Base-by-base conservation (phyloP, 2,888 invertebrate species). In the Embidobia sp. region DNA sequence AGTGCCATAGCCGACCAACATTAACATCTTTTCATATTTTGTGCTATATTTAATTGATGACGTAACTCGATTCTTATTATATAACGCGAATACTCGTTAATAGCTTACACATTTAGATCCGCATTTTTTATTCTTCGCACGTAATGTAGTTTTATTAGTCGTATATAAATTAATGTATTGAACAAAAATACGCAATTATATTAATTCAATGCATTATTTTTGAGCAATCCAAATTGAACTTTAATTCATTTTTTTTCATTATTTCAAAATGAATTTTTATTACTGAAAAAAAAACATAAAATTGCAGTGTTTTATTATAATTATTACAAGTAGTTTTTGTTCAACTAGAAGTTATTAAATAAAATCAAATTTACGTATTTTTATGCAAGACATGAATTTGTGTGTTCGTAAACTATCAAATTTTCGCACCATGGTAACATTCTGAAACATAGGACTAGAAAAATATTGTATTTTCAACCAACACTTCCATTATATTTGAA, bases 351-450 rank as follows among this genome's bases (percentile, higher is more conserved):
- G n/a, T n/a, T n/a, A n/a, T n/a, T n/a, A n/a, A n/a, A n/a, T n/a
- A n/a, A n/a, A 4, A 4, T 29, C 2, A 29, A 29, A 2, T 3
- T 35, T 29, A 55, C 40, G 22, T 33, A 64, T 57, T 73, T 53
- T 40, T 57, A 33, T 57, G 18, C 57, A 44, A 57, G 15, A 44
- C 46, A 15, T 22, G 22, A 59, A 61, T 66, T 44, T 29, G 10
- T 27, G 19, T 55, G 7, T 35, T 46, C 40, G 15, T 29, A 31
- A 84, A 84, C 81, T 85, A 85, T 85, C 31, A 82, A 74, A 78
- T 76, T 51, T 63, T 79, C 59, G 74, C 80, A 83, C 81, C 82
- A 81, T 83, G 83, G 79, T 79, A 86, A 85, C 81, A 79, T 74
- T 73, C 76, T 80, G 69, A 81, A 63, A 67, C 40, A 37, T 78